phyloP scores from a whole-genome alignment of 2,888 invertebrate genomes.

The Macrostomum cliftonense region DNA sequence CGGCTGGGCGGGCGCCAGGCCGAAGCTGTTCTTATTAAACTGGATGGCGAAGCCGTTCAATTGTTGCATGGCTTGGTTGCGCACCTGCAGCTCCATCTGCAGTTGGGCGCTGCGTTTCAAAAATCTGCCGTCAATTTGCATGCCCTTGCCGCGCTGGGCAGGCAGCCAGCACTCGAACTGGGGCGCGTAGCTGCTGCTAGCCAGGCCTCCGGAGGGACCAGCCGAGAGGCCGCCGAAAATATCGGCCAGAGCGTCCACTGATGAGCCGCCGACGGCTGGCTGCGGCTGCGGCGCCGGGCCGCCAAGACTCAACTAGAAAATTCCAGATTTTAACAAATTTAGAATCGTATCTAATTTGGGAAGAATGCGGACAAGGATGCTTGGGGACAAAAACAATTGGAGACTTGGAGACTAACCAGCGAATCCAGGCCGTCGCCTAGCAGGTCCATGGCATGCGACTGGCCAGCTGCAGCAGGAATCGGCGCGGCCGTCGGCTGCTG shows the following conservation, averaged over 20 bases:
- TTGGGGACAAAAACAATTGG: no score
- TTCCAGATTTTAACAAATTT: no score
- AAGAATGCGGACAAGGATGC: no score
- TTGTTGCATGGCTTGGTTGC: conserved; percentile 92
- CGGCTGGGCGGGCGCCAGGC: conserved; percentile 64
- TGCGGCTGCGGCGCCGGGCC: not conserved
- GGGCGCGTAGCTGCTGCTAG: not conserved
- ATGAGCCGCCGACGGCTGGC: conserved; percentile 1
- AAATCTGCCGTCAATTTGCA: conserved; percentile 88
- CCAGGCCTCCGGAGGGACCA: not conserved
- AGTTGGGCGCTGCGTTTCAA: conserved; percentile 56
- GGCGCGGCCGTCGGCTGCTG: conserved; percentile 14
- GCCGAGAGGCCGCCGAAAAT: conserved; percentile 11
- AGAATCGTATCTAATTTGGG: no score
- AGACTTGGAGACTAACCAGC: conserved; percentile 45
- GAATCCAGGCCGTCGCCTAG: conserved; percentile 68
- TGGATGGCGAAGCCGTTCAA: conserved; percentile 92
- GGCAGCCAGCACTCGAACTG: conserved; percentile 54
- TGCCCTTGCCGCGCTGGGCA: conserved; percentile 67
- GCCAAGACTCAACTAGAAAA: no score
- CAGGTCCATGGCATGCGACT: conserved; percentile 53
- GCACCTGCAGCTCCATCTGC: conserved; percentile 82
- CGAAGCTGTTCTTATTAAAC: conserved; percentile 96
- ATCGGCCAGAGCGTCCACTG: conserved; percentile 7
- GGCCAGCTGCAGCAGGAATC: conserved; percentile 20